Evolutionary conservation across 2,797 vertebrate genomes (phyloP), one percentile per base, ranked within the genome.

Genomic region (Sebastes taczanowskii): DNA sequence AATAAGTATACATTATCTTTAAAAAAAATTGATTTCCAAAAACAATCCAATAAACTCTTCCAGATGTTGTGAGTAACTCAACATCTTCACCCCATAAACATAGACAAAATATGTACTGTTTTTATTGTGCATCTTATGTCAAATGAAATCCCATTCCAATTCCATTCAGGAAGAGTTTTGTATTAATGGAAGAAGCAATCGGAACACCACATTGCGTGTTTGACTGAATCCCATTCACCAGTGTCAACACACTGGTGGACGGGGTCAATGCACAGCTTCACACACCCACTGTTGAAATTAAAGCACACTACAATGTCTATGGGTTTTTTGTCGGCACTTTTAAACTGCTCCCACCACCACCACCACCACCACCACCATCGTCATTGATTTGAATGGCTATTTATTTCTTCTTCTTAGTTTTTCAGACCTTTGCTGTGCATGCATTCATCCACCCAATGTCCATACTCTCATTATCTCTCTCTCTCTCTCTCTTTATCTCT

Each of bases 181-280:
- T 83, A 59, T 79, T 84, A 35, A 74, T 67, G 69, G 42, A 78
- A 78, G 73, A 71, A 83, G 53, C 71, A 76, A 49, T 23, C 14
- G 22, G 62, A 86, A 86, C 68, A 78, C 34, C 60, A 84, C 55
- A 27, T 77, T 25, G 80, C 46, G 73, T 77, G 71, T 73, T 86
- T 84, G 34, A 90, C 78, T 88, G 81, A 91, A 78, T 87, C 81
- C 81, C 82, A 76, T 75, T 87, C 81, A 84, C 60, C 52, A 84
- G 69, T 61, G 83, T 82, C 70, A 85, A 68, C 71, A 82, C 86
- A 89, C 63, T 70, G 38, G 85, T 89, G 88, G 86, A 86, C 77
- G 74, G 89, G 84, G 83, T 91, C 90, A 93, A 92, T 73, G 83
- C 88, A 95, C 92, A 94, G 90, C 77, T 85, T 91, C 91, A 95